Evolutionary conservation across 2,797 vertebrate genomes (phyloP), one percentile per base, ranked within the genome.

Genomic region (Acipenser ruthenus): DNA sequence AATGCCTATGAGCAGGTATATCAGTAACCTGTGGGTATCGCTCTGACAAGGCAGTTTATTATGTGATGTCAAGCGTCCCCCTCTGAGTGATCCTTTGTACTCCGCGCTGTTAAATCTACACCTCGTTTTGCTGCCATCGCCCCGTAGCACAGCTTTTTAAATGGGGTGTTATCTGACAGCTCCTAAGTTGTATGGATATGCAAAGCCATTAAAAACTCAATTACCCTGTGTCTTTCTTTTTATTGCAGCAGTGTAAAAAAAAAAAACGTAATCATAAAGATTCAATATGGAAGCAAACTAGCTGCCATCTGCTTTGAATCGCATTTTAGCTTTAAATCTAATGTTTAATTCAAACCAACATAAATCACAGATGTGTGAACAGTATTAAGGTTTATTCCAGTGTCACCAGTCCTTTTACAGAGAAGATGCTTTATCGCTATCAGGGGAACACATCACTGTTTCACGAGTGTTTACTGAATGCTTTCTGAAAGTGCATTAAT

Each of bases 131-230:
- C 69, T 58, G 69, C 66, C 65, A 37, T 58, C n/a, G 15, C 63
- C 49, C 51, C 18, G 56, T 72, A 37, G 71, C 67, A 62, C 66
- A 72, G 68, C 72, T 74, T 67, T 73, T 75, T 63, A 74, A 81
- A 80, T 77, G 77, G 80, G 72, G 71, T 75, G 80, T 75, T 75
- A 70, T 76, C 65, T 66, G 71, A 78, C 80, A 81, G 71, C 78
- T 76, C 74, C 66, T 68, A 13, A 73, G 68, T 76, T 63, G 75
- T 76, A 75, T 75, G 70, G 74, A 86, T 83, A 90, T 86, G 87
- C 86, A 90, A 82, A 89, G 84, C 89, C 86, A 91, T 94, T 92
- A 92, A 91, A 93, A 93, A 92, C 87, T 86, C 90, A 92, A 89
- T 92, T 91, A 89, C 69, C 74, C 77, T 56, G 68, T 76, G 71